phyloP scores from a whole-genome alignment of 2,888 invertebrate species.

The Tinea semifulvella region DNA sequence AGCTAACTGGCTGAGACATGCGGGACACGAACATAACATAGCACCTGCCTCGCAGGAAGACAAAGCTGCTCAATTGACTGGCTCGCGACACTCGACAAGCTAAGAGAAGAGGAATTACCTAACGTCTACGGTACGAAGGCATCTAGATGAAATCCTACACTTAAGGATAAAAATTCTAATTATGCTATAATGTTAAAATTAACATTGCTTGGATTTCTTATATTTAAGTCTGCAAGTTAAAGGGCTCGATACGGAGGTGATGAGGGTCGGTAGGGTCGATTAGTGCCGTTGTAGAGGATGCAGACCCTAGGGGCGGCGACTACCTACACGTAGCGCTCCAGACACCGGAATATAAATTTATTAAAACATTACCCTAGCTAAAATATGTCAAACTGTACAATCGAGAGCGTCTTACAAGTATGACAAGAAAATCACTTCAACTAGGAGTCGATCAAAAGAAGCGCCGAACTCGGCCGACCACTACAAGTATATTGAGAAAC shows the following conservation, averaged over 20 bases:
- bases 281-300: slow-evolving; percentile 48
- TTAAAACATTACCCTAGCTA: slow-evolving; percentile 65
- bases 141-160: slow-evolving; percentile 66
- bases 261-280: slow-evolving; percentile 21
- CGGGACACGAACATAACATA: slow-evolving; percentile 23
- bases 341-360: slow-evolving; percentile 35
- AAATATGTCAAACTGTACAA: slow-evolving; percentile 61
- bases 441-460: slow-evolving; percentile 44
- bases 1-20: slow-evolving; percentile 26
- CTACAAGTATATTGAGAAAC: slow-evolving; percentile 40
- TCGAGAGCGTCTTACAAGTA: slow-evolving; percentile 49
- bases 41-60: slow-evolving; percentile 42
- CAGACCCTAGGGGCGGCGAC: not conserved
- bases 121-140: slow-evolving; percentile 64
- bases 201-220: slow-evolving; percentile 62
- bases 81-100: slow-evolving; percentile 29
- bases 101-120: slow-evolving; percentile 59
- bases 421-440: slow-evolving; percentile 31
- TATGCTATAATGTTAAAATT: slow-evolving; percentile 62
- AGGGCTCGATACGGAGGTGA: slow-evolving; percentile 25
- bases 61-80: slow-evolving; percentile 22
- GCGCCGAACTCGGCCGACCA: slow-evolving; percentile 42
- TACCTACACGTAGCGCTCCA: not conserved
- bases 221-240: slow-evolving; percentile 28
- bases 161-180: slow-evolving; percentile 64